phyloP scores from a whole-genome alignment of 2,113 vertebrate species.

The Alectura lathami region DNA sequence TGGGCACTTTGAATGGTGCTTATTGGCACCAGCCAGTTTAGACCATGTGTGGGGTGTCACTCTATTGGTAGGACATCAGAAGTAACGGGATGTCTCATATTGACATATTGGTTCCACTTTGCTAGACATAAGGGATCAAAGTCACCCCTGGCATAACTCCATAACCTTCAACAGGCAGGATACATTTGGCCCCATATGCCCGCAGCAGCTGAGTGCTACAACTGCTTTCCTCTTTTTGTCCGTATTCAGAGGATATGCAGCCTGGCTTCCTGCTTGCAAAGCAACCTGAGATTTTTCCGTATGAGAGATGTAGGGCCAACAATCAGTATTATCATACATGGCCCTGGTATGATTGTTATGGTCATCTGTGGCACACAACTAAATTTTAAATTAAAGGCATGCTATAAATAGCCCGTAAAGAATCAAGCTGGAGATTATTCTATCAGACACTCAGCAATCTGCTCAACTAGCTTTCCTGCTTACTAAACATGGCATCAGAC shows the following conservation, averaged over 20 bases:
- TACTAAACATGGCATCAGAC: constrained; percentile 23
- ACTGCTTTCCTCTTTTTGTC: constrained; percentile 25
- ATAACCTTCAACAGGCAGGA: constrained; percentile 53
- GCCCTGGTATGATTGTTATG: not conserved
- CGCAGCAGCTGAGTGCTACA: constrained; percentile 26
- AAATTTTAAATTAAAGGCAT: constrained; percentile 37
- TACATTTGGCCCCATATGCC: constrained; percentile 54
- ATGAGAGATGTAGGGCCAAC: not conserved
- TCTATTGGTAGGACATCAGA: constrained; percentile 27
- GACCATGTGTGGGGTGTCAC: not conserved
- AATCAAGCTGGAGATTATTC: constrained; percentile 58
- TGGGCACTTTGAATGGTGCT: not conserved
- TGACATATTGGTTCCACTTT: constrained; percentile 61
- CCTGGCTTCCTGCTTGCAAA: not conserved
- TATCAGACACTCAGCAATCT: constrained; percentile 47
- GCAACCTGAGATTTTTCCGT: not conserved
- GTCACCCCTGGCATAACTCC: constrained; percentile 42
- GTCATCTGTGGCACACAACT: constrained; percentile 43
- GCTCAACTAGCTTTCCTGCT: constrained; percentile 10
- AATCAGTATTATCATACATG: not conserved
- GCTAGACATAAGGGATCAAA: constrained; percentile 45
- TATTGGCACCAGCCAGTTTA: not conserved
- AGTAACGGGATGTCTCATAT: constrained; percentile 7
- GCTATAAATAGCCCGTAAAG: constrained; percentile 58
- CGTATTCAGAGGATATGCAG: not conserved